These are phyloP conservation scores for Drosophila mayaguana DNA, from an alignment of 2,888 invertebrate genomes.

Conservation along the genomic window DNA sequence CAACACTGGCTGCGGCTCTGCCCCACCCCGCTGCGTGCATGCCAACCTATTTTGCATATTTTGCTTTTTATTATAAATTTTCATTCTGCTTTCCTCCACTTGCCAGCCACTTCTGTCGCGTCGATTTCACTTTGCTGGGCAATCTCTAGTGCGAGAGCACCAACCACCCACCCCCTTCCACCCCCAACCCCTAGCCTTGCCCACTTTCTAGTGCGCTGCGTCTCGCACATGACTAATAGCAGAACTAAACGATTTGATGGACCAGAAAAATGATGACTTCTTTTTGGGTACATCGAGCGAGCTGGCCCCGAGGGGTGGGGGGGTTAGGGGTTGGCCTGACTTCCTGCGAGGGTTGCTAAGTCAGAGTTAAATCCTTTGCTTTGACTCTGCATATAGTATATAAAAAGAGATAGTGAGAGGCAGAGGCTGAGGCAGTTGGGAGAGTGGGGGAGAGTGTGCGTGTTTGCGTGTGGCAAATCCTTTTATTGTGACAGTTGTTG, in stretches of 20 bases:
- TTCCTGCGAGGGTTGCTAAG: constrained; percentile 57
- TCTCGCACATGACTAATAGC: constrained; percentile 82
- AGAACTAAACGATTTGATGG: constrained; percentile 84
- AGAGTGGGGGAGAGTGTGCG: constrained; percentile 19
- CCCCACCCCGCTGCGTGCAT: constrained; percentile 16
- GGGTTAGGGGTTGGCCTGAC: not conserved
- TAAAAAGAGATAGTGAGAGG: not conserved
- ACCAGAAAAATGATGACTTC: constrained; percentile 84
- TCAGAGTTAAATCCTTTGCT: constrained; percentile 60
- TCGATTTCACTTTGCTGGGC: constrained; percentile 70
- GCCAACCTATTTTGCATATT: constrained; percentile 75
- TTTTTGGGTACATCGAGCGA: constrained; percentile 50
- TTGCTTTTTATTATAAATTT: constrained; percentile 80
- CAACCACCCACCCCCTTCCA: not conserved
- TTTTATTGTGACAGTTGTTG: constrained; percentile 78
- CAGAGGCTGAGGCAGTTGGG: too few species aligned
- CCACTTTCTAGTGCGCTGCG: constrained; percentile 17
- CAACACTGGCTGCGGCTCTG: constrained; percentile 14
- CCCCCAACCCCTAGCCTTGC: not conserved
- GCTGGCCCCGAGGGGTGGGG: not conserved
- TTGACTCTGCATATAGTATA: constrained; percentile 23
- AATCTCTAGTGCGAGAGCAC: constrained; percentile 25
- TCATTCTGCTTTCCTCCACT: constrained; percentile 65
- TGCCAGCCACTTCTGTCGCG: constrained; percentile 66
- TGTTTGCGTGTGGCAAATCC: constrained; percentile 64